These are phyloP conservation scores for Silurus meridionalis DNA, from an alignment of 2,113 vertebrate species.

Conservation along the genomic window DNA sequence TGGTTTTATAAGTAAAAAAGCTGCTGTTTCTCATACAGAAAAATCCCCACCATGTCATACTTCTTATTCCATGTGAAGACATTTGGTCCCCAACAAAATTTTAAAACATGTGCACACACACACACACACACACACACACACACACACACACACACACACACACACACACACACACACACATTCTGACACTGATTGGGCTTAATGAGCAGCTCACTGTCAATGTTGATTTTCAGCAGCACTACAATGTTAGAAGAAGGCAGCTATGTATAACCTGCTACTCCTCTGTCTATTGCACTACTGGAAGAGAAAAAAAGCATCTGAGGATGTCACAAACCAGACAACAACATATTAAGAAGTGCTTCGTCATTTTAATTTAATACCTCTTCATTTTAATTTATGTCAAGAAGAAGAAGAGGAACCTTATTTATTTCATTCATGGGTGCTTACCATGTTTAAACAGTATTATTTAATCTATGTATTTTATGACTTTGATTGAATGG, in stretches of 20 bases:
- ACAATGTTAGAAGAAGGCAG: conserved; percentile 97
- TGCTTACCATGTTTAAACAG: neutral
- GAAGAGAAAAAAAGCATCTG: neutral
- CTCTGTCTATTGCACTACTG: conserved; percentile 60
- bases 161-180: neutral
- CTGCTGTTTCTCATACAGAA: neutral
- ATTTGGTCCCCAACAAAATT: neutral
- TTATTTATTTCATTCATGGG: neutral
- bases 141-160: neutral
- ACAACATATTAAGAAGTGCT: neutral
- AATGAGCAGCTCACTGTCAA: conserved; percentile 79
- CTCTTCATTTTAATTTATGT: neutral
- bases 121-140: no score
- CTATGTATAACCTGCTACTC: conserved; percentile 85
- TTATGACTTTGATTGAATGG: neutral
- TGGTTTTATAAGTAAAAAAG: neutral
- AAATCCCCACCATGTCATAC: neutral
- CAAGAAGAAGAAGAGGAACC: neutral
- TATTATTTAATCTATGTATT: neutral
- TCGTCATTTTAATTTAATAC: neutral
- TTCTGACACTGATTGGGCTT: conserved; percentile 76
- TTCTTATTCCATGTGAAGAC: neutral
- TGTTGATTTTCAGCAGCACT: conserved; percentile 76
- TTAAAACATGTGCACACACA: neutral
- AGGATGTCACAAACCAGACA: neutral